phyloP scores from a whole-genome alignment of 2,888 invertebrate genomes.

The Nasonia oneida region DNA sequence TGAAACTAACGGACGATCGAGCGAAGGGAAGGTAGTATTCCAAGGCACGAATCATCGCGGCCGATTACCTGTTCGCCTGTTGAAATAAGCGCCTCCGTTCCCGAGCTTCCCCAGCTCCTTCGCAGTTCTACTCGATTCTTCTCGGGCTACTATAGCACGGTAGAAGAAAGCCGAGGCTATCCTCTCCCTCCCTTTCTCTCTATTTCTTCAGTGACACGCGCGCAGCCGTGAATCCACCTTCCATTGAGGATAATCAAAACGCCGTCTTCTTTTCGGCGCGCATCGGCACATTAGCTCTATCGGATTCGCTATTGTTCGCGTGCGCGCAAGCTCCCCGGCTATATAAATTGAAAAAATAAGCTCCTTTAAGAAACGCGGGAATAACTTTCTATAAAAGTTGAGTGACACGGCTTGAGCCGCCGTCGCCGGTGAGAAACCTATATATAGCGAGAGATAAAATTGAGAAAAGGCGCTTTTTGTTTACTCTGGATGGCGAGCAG shows the following conservation, averaged over 20 bases:
- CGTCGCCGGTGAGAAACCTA: background rate
- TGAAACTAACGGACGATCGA: slow-evolving; percentile 47
- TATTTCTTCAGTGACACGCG: background rate
- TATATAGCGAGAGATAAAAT: background rate
- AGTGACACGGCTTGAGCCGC: background rate
- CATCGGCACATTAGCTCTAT: slow-evolving; percentile 36
- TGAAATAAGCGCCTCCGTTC: slow-evolving; percentile 18
- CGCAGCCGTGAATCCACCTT: background rate
- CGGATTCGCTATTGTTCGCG: slow-evolving; percentile 30
- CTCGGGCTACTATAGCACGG: background rate
- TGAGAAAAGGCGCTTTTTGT: background rate
- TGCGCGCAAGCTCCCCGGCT: background rate
- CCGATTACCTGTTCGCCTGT: slow-evolving; percentile 49
- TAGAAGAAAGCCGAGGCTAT: background rate
- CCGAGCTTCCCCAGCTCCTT: background rate
- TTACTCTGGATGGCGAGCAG: background rate
- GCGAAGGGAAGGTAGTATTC: background rate
- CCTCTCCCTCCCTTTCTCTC: background rate
- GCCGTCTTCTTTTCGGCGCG: slow-evolving; percentile 15
- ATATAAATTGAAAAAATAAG: slow-evolving; percentile 48
- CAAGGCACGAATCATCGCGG: slow-evolving; percentile 39
- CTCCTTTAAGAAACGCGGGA: background rate
- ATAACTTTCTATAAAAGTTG: slow-evolving; percentile 18
- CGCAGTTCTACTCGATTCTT: background rate
- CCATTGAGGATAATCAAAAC: slow-evolving; percentile 43